Conservation (phyloP, 2,888 invertebrate genomes). For the Euclidia mi region DNA sequence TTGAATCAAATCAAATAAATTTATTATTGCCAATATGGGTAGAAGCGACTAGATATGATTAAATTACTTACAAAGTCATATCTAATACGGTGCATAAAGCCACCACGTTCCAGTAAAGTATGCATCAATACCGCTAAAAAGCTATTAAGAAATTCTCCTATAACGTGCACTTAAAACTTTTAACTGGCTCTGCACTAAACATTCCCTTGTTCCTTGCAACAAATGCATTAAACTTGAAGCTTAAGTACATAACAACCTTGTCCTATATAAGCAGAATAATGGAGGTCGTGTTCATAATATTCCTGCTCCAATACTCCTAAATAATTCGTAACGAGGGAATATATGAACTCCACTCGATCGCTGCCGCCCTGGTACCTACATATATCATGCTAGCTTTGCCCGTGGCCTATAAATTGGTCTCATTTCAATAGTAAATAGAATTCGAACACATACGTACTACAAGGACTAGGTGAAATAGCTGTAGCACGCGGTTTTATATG, state of each 20-base stretch:
- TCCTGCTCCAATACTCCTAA: conserved; percentile 62
- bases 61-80: too few relatives aligned
- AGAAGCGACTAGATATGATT: too few relatives aligned
- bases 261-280: conserved; percentile 24
- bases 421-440: conserved; percentile 58
- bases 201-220: conserved; percentile 27
- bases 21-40: too few relatives aligned
- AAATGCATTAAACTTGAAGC: conserved; percentile 45
- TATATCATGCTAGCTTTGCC: conserved; percentile 36
- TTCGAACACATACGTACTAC: too few relatives aligned
- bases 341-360: conserved; percentile 48
- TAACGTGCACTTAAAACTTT: conserved; percentile 11
- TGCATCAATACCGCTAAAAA: too few relatives aligned
- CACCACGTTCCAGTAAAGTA: too few relatives aligned
- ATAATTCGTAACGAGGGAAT: conserved; percentile 66
- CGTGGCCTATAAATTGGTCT: conserved; percentile 54
- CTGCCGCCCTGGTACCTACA: conserved; percentile 55
- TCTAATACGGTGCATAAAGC: too few relatives aligned
- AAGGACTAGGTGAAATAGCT: too few relatives aligned
- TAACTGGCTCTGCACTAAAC: conserved; percentile 23
- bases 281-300: conserved; percentile 65
- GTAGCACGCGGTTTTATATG: too few relatives aligned
- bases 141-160: not conserved
- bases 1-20: too few relatives aligned
- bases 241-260: conserved; percentile 34